phyloP scores from a whole-genome alignment of 2,113 vertebrate genomes.

The Rhodinocichla rosea region DNA sequence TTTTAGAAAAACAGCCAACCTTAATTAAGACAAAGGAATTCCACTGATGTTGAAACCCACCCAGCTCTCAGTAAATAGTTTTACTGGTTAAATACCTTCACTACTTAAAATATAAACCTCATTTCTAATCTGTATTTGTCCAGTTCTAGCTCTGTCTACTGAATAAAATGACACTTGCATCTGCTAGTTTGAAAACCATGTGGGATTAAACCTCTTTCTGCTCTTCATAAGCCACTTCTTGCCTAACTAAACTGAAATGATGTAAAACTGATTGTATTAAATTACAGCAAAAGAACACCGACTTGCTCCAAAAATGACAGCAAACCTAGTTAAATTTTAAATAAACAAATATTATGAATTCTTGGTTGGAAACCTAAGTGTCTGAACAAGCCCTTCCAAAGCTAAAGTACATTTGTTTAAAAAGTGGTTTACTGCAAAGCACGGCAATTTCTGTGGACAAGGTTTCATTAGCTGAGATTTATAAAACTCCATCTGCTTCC shows the following conservation, averaged over 20 bases:
- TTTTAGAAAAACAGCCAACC: slow-evolving; percentile 58
- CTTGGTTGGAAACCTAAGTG: slow-evolving; percentile 13
- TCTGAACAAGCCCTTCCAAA: slow-evolving; percentile 23
- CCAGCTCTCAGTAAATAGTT: slow-evolving; percentile 15
- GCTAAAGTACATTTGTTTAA: not conserved
- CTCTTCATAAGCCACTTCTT: not conserved
- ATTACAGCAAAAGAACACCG: not conserved
- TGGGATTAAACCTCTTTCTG: not conserved
- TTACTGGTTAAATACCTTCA: slow-evolving; percentile 14
- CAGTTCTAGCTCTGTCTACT: not conserved
- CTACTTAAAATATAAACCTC: not conserved
- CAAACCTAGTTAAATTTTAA: slow-evolving; percentile 43
- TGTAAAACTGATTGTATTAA: slow-evolving; percentile 20
- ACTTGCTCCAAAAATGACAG: slow-evolving; percentile 24
- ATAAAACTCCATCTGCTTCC: not conserved
- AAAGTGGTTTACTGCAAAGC: not conserved
- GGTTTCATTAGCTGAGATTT: not conserved
- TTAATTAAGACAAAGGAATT: slow-evolving; percentile 65
- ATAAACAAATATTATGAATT: slow-evolving; percentile 35
- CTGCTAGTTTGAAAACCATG: not conserved
- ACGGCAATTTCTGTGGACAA: not conserved
- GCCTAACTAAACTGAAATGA: not conserved
- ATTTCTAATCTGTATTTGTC: not conserved
- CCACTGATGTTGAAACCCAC: slow-evolving; percentile 38
- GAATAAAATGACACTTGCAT: not conserved